These are phyloP conservation scores for Mallotus villosus DNA, from an alignment of 2,797 vertebrate species.

Conservation along the genomic window DNA sequence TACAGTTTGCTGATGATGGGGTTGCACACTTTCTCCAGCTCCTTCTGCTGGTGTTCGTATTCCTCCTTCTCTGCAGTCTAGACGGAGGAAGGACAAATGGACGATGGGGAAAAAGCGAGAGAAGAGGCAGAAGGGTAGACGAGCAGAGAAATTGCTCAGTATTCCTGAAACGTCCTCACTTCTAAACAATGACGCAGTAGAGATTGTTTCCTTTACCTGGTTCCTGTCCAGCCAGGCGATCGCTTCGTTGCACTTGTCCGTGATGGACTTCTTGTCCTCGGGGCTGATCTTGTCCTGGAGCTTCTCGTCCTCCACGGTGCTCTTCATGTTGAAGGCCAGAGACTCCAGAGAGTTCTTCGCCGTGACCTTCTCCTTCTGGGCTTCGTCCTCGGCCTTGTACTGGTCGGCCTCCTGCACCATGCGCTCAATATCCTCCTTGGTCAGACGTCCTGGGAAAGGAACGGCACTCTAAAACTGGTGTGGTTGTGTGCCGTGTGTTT, in stretches of 20 bases:
- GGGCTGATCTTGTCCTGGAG: constrained; percentile 79
- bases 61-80: constrained; percentile 82
- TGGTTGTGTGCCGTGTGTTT: background rate
- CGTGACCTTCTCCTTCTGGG: constrained; percentile 76
- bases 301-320: constrained; percentile 80
- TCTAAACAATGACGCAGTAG: no score
- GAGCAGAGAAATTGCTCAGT: no score
- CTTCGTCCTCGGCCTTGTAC: constrained; percentile 77
- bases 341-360: constrained; percentile 81
- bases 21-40: constrained; percentile 82
- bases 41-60: constrained; percentile 82
- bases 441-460: constrained; percentile 69
- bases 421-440: constrained; percentile 82
- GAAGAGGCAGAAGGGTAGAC: background rate
- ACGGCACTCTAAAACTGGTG: background rate
- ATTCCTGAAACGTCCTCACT: background rate
- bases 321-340: constrained; percentile 83
- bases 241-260: constrained; percentile 80
- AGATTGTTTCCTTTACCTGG: constrained; percentile 66
- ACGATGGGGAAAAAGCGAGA: background rate
- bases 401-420: constrained; percentile 83
- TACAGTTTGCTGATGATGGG: constrained; percentile 79
- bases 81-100: constrained; percentile 1
- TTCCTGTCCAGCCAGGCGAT: constrained; percentile 82
- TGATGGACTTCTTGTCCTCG: constrained; percentile 78